Percentiles rank a stretch among this genome's conserved stretches.
phyloP scores from a whole-genome alignment of 1,140 invertebrate species.

The Sycophila sp. region DNA sequence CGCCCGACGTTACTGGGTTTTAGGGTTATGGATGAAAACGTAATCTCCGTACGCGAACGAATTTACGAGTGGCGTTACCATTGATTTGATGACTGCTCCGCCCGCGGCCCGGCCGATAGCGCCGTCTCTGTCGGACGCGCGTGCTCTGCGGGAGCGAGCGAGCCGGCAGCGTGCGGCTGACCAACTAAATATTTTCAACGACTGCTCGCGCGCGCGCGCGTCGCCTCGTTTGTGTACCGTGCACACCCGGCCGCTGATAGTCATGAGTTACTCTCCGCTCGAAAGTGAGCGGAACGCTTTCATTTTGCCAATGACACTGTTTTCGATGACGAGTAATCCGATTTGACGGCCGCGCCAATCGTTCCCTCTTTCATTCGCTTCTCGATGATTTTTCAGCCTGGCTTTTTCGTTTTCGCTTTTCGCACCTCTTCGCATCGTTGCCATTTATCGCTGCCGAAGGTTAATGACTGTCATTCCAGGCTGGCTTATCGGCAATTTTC shows the following conservation, averaged over 20 bases:
- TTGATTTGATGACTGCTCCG: slow-evolving; percentile 49
- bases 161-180: slow-evolving; percentile 25
- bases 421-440: not conserved
- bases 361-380: no score
- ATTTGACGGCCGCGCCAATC: slow-evolving; percentile 21
- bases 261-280: slow-evolving; percentile 38
- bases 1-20: slow-evolving; percentile 41
- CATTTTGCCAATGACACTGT: slow-evolving; percentile 37
- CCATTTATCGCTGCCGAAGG: no score
- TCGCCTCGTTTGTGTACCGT: not conserved
- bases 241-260: slow-evolving; percentile 13
- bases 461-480: no score
- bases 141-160: not conserved
- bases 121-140: not conserved
- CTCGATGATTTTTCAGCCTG: slow-evolving; percentile 10
- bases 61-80: slow-evolving; percentile 49
- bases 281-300: slow-evolving; percentile 39
- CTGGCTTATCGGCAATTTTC: no score
- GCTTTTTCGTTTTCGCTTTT: slow-evolving; percentile 1
- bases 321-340: slow-evolving; percentile 37
- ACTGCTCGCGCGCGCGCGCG: not conserved
- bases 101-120: slow-evolving; percentile 24
- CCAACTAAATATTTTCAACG: slow-evolving; percentile 40
- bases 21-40: slow-evolving; percentile 49
- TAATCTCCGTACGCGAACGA: slow-evolving; percentile 49